Percentiles rank a stretch among this genome's conserved stretches.
Evolutionary conservation across 2,797 vertebrate genomes (phyloP).

Genomic region (Eutrigla gurnardus): DNA sequence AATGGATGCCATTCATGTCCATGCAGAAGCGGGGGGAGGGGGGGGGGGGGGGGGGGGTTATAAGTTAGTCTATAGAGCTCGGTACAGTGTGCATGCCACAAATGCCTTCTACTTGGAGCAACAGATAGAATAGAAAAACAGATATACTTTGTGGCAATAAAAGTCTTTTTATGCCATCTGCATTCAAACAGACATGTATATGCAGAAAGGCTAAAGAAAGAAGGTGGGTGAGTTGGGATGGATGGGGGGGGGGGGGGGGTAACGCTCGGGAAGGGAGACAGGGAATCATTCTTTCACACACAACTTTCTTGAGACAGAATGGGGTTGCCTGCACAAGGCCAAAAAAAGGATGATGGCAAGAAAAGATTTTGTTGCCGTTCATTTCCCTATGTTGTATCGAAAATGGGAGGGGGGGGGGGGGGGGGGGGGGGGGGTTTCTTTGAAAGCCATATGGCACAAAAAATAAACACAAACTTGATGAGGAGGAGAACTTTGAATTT

Average conservation of each 20-base stretch:
- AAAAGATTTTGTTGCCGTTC: conserved; percentile 99
- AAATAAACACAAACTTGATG: conserved; percentile 74
- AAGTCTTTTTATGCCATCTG: conserved; percentile 99
- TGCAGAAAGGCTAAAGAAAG: conserved; percentile 81
- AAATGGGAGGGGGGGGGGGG: conserved; percentile 69
- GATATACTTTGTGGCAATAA: conserved; percentile 96
- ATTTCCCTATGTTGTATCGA: conserved; percentile 87
- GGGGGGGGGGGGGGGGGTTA: conserved; percentile 32
- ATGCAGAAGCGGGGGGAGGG: conserved; percentile 81
- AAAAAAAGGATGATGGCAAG: conserved; percentile 92
- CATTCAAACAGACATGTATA: conserved; percentile 86
- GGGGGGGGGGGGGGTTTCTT: conserved; percentile 79
- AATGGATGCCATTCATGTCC: conserved; percentile 86
- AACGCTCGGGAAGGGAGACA: conserved; percentile 61
- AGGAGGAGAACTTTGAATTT: conserved; percentile 72
- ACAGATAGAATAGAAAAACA: conserved; percentile 92
- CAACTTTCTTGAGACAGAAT: conserved; percentile 94
- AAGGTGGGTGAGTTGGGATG: conserved; percentile 66
- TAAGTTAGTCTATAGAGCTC: conserved; percentile 80
- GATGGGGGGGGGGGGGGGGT: conserved; percentile 47
- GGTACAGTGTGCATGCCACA: conserved; percentile 90
- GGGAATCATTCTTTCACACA: conserved; percentile 89
- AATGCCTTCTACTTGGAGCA: conserved; percentile 86
- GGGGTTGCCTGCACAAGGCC: conserved; percentile 82
- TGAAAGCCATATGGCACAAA: conserved; percentile 78